A percentile compares a stretch with the other conserved stretches of the same genome.
phyloP scores from a whole-genome alignment of 1,140 invertebrate species.

The Trachymyrmex cornetzi region DNA sequence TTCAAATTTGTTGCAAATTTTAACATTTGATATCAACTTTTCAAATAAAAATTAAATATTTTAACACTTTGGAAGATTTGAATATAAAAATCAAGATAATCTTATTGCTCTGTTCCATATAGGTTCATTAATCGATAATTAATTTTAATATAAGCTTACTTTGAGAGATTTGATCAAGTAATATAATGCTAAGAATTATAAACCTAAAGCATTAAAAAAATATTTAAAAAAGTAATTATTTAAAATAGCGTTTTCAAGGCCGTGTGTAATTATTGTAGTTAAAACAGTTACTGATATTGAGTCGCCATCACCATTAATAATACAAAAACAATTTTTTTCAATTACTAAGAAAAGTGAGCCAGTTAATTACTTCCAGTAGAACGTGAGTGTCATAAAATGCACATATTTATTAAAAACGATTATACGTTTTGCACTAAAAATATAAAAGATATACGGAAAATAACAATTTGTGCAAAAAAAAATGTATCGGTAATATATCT shows the following conservation, averaged over 20 bases:
- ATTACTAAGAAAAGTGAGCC: slow-evolving; percentile 1
- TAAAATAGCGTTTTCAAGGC: background rate
- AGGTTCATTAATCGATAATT: background rate
- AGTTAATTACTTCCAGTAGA: slow-evolving; percentile 27
- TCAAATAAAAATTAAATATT: slow-evolving; percentile 12
- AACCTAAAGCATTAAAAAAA: background rate
- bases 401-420: background rate
- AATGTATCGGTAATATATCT: background rate
- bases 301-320: background rate
- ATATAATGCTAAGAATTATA: background rate
- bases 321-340: slow-evolving; percentile 22
- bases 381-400: background rate
- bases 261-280: background rate
- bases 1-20: background rate
- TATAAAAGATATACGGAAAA: background rate
- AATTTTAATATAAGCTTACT: background rate
- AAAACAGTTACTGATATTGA: background rate
- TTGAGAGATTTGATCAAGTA: slow-evolving; percentile 5
- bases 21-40: background rate
- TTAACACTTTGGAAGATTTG: background rate
- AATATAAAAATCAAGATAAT: background rate
- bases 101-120: background rate
- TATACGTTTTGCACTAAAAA: background rate
- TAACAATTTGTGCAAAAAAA: background rate
- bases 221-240: background rate